A percentile compares a stretch with the other conserved stretches of the same genome.
Conservation (phyloP, 1,140 invertebrate species). For the Galleria mellonella region DNA sequence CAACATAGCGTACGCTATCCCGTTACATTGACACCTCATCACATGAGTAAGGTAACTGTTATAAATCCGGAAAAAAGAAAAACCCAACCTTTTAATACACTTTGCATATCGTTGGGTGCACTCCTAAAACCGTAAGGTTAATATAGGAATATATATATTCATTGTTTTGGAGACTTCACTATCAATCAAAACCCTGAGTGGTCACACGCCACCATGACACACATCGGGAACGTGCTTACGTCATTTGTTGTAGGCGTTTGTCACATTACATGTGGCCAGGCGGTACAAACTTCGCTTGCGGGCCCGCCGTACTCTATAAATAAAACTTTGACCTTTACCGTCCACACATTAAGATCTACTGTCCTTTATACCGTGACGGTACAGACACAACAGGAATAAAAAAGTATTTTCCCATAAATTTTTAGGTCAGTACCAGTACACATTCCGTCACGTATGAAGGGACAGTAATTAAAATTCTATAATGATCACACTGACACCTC, state of each 20-base stretch:
- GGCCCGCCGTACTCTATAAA: not conserved
- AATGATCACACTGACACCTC: conserved; percentile 49
- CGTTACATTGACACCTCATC: conserved; percentile 1
- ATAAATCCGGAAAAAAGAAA: not conserved
- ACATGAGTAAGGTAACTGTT: conserved; percentile 1
- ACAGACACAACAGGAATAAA: conserved; percentile 22
- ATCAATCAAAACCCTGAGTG: conserved; percentile 25
- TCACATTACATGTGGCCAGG: conserved; percentile 32
- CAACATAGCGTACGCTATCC: not conserved
- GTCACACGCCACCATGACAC: conserved; percentile 33
- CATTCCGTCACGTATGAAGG: conserved; percentile 54
- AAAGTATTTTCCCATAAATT: conserved; percentile 59
- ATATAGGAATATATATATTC: too few relatives aligned
- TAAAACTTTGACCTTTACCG: conserved; percentile 21
- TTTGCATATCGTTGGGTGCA: too few relatives aligned
- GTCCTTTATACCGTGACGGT: conserved; percentile 8
- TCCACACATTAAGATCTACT: conserved; percentile 11
- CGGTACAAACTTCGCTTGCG: not conserved
- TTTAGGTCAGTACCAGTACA: conserved; percentile 52
- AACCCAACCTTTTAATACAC: not conserved
- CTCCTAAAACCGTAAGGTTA: too few relatives aligned
- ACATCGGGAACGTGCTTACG: conserved; percentile 31
- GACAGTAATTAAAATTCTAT: conserved; percentile 62
- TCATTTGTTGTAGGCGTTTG: conserved; percentile 49
- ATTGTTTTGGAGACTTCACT: conserved; percentile 26